phyloP scores from a whole-genome alignment of 2,797 vertebrate species.

The Furcifer pardalis region DNA sequence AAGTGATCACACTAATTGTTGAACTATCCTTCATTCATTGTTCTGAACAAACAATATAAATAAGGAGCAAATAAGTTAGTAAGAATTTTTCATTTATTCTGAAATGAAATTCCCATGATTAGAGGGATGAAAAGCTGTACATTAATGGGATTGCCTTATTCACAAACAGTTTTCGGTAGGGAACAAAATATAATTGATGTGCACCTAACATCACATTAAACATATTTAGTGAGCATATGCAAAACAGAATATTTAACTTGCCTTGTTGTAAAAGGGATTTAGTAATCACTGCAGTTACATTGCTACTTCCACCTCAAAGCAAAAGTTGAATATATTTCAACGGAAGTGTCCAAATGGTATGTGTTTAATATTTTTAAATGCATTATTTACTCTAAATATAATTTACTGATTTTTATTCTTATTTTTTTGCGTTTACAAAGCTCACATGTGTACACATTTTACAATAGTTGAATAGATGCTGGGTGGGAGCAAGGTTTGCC shows the following conservation, averaged over 20 bases:
- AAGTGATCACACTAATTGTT: neutral
- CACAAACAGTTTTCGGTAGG: too few species aligned
- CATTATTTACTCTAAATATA: neutral
- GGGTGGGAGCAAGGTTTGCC: too few species aligned
- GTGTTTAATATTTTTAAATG: neutral
- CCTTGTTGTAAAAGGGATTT: too few species aligned
- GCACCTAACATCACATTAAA: neutral
- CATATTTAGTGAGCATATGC: rapidly evolving
- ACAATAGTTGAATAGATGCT: too few species aligned
- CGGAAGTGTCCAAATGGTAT: neutral
- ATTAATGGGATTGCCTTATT: neutral
- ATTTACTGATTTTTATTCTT: neutral
- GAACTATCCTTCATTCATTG: neutral
- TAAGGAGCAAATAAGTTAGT: slow-evolving; percentile 18
- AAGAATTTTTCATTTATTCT: neutral
- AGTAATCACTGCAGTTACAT: neutral
- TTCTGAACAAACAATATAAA: neutral
- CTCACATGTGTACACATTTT: too few species aligned
- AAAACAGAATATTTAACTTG: slow-evolving; percentile 18
- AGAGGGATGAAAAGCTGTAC: neutral
- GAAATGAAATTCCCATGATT: neutral
- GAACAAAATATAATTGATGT: neutral
- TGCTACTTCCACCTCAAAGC: neutral
- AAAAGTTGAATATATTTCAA: neutral
- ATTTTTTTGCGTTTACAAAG: neutral